Percentiles rank a stretch among this genome's conserved stretches.
Evolutionary conservation across 2,113 vertebrate species (phyloP).

Genomic region (Columba janthina): DNA sequence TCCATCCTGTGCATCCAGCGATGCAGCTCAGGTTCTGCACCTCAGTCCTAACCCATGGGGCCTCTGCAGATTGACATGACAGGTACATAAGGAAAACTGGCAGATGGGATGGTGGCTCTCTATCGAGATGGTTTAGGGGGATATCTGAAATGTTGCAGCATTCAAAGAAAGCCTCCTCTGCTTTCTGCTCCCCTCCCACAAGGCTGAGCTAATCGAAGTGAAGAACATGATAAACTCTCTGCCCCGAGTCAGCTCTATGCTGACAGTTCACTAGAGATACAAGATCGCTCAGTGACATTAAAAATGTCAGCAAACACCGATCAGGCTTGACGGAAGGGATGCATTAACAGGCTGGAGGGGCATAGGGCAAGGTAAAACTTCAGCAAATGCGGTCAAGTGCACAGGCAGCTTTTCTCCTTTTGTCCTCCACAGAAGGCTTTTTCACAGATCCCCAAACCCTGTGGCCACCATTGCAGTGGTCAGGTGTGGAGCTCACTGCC

Average conservation of each 20-base stretch:
- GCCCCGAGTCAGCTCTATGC: conserved; percentile 62
- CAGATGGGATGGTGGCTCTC: conserved; percentile 3
- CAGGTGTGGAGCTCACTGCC: neutral
- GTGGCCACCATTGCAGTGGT: neutral
- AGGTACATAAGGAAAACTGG: neutral
- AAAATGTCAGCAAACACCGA: conserved; percentile 74
- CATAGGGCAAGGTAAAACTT: conserved; percentile 47
- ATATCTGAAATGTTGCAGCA: conserved; percentile 47
- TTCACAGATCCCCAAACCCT: neutral
- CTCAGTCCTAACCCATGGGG: neutral
- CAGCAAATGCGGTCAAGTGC: neutral
- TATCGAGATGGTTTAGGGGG: conserved; percentile 30
- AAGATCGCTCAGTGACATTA: conserved; percentile 75
- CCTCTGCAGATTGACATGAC: neutral
- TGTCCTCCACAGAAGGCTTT: neutral
- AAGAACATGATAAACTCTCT: conserved; percentile 68
- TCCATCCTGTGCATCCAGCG: neutral
- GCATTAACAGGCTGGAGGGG: conserved; percentile 33
- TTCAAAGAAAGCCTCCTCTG: conserved; percentile 33
- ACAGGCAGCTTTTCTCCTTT: neutral
- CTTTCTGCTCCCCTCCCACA: conserved; percentile 39
- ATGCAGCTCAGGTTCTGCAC: neutral
- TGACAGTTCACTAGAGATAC: conserved; percentile 71
- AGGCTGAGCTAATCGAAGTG: conserved; percentile 47
- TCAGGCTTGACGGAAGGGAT: conserved; percentile 45